These are phyloP conservation scores for Dorcus parallelipipedus DNA, from an alignment of 2,888 invertebrate species.

Conservation along the genomic window DNA sequence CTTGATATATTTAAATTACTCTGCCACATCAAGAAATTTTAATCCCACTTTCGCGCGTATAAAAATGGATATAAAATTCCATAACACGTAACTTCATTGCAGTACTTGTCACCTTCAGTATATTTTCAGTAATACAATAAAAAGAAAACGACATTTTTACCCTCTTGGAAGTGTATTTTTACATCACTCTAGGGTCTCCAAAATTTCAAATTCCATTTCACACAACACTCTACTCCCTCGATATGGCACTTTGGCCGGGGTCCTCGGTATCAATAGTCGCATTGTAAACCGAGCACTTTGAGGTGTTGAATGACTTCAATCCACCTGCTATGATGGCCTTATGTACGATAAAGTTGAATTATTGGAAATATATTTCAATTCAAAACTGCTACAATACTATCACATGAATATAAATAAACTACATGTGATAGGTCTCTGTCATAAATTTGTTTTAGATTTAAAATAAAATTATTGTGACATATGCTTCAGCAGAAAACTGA, in stretches of 20 bases:
- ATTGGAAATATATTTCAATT: constrained; percentile 14
- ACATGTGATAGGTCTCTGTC: too few species aligned
- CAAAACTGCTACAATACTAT: too few species aligned
- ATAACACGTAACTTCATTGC: constrained; percentile 48
- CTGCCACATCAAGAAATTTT: constrained; percentile 47
- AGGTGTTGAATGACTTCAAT: constrained; percentile 45
- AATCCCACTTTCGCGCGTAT: constrained; percentile 47
- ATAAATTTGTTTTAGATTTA: too few species aligned
- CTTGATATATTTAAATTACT: constrained; percentile 45
- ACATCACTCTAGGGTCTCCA: constrained; percentile 50
- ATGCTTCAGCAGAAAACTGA: too few species aligned
- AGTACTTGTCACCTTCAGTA: constrained; percentile 48
- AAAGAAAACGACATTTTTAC: constrained; percentile 47
- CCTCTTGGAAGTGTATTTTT: constrained; percentile 50
- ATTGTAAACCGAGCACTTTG: constrained; percentile 47
- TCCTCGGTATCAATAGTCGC: constrained; percentile 38
- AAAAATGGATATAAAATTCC: constrained; percentile 50
- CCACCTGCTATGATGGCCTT: constrained; percentile 32
- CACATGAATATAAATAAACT: too few species aligned
- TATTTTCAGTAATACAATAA: constrained; percentile 49
- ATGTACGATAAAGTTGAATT: constrained; percentile 19
- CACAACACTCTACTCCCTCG: constrained; percentile 27
- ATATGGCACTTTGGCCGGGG: constrained; percentile 36
- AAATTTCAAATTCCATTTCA: constrained; percentile 53
- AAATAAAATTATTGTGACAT: too few species aligned